Evolutionary conservation across 2,113 vertebrate genomes (phyloP), one percentile per base, ranked within the genome.

Genomic region (Tetrax tetrax): DNA sequence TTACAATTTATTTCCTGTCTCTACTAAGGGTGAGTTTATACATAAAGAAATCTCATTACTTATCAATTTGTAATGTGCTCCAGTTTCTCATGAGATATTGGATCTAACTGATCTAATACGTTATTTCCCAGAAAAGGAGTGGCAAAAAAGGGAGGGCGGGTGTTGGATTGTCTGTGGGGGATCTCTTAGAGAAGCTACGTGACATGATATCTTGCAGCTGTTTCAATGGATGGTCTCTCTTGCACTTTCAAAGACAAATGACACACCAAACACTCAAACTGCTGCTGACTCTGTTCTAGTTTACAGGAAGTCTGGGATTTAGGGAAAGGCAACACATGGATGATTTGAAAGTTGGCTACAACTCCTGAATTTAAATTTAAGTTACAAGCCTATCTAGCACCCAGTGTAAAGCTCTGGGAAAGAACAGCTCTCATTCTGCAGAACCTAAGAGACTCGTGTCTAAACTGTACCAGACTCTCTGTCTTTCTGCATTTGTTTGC

Each of bases 171-270:
- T 95, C 61, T 86, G 29, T 4, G 11, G n/a, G 23, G 5, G 33
- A 70, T 90, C 72, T 84, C 76, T 76, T 37, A 64, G 54, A 84
- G 65, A 65, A 88, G 31, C 6, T 72, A 4, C 38, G 90, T 74
- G 86, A 95, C 59, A 74, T 59, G 94, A 70, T 78, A 92, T 10
- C 75, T 80, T 88, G 65, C 95, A 97, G 94, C 92, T 96, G 90
- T 96, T 96, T 86, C 83, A 83, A 41, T 75, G 93, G 61, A 89
- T 59, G 38, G 45, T 66, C 68, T 94, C 56, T 59, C 71, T 33
- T 75, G 65, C 57, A 64, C 65, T 95, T 82, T 48, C 61, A 85
- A 86, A 92, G 80, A 87, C n/a, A 88, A 89, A 57, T 12, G 54
- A 89, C 17, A 35, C 19, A 47, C 5, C 20, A 33, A 83, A 63